Percentiles rank a stretch among this genome's conserved stretches.
These are phyloP conservation scores for Micrastur ruficollis DNA, from an alignment of 2,797 vertebrate genomes.

Conservation along the genomic window DNA sequence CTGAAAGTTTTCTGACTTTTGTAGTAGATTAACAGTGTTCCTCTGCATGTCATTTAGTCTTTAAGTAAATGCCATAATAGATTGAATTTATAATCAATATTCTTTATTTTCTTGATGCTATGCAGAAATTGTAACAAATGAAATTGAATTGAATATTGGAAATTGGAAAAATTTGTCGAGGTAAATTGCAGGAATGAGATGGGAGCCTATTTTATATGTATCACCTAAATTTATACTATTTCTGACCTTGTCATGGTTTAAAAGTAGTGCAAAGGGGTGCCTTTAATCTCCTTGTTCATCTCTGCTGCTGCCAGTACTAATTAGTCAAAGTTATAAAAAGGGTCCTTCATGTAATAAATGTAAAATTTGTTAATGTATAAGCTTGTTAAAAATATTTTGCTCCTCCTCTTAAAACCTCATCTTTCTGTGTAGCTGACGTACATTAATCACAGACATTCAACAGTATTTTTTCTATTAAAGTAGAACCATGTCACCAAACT, in stretches of 20 bases:
- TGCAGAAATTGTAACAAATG: neutral
- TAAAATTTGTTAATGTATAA: neutral
- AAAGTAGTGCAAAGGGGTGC: neutral
- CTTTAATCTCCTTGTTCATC: neutral
- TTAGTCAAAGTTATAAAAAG: slow-evolving; percentile 3
- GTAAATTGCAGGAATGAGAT: neutral
- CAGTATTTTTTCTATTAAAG: neutral
- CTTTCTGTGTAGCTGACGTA: neutral
- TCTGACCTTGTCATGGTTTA: neutral
- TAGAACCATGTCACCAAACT: neutral
- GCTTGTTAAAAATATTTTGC: neutral
- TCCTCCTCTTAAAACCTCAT: neutral
- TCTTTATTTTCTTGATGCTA: neutral
- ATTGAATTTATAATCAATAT: neutral
- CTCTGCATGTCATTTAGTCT: neutral
- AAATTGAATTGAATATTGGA: neutral
- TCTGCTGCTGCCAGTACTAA: neutral
- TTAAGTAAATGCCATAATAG: neutral
- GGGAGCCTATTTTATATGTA: neutral
- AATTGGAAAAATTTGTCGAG: neutral
- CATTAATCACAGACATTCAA: neutral
- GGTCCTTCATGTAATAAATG: neutral
- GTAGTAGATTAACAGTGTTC: neutral
- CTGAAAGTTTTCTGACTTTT: neutral
- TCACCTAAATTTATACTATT: neutral